phyloP scores from a whole-genome alignment of 2,113 vertebrate species.

The Junco hyemalis region DNA sequence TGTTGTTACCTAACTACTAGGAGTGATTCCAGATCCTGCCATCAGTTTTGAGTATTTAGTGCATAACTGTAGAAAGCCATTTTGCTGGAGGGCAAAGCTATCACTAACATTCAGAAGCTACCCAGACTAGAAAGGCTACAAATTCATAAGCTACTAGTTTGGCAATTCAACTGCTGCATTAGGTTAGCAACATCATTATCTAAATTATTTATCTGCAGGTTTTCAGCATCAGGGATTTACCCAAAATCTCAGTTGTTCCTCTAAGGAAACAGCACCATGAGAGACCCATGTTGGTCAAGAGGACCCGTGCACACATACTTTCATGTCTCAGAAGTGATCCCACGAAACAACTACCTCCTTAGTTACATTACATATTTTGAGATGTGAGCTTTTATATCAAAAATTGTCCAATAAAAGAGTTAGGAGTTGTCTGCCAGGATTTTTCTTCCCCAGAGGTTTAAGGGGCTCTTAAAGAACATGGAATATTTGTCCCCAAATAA shows the following conservation, averaged over 20 bases:
- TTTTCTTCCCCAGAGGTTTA: background rate
- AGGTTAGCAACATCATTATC: background rate
- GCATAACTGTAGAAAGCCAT: background rate
- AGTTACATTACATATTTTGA: background rate
- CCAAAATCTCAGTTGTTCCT: background rate
- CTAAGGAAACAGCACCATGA: background rate
- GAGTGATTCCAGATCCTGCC: background rate
- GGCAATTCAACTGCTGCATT: background rate
- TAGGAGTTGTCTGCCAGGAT: background rate
- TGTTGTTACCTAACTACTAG: background rate
- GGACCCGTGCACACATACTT: rapidly evolving
- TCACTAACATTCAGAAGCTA: background rate
- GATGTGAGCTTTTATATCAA: background rate
- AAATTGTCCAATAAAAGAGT: background rate
- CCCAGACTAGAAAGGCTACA: background rate
- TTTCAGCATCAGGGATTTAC: background rate
- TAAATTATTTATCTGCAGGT: background rate
- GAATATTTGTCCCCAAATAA: background rate
- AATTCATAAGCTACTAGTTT: background rate
- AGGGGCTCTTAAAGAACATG: background rate
- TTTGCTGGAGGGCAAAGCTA: background rate
- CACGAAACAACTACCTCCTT: background rate
- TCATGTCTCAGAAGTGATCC: background rate
- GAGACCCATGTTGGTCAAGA: background rate
- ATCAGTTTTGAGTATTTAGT: background rate